A percentile compares a stretch with the other conserved stretches of the same genome.
Evolutionary conservation across 2,797 vertebrate species (phyloP).

Genomic region (Hoplostethus atlanticus): DNA sequence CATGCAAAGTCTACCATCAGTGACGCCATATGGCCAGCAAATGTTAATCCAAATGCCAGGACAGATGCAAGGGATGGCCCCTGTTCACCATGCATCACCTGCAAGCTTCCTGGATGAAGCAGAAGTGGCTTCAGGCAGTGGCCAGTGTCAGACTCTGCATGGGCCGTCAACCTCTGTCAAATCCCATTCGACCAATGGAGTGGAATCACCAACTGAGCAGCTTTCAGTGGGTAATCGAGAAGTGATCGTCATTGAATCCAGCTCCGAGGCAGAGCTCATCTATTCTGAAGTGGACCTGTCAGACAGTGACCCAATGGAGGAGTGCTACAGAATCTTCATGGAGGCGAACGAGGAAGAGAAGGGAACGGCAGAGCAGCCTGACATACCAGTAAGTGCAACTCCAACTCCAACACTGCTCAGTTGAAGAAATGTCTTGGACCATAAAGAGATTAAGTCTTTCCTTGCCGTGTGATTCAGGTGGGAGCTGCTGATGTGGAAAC

Average conservation of each 20-base stretch:
- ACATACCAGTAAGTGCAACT: conserved; percentile 75
- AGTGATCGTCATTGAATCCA: conserved; percentile 60
- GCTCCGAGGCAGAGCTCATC: conserved; percentile 69
- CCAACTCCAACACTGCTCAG: neutral
- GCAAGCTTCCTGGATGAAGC: conserved; percentile 1
- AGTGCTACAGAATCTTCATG: conserved; percentile 88
- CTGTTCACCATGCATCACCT: neutral
- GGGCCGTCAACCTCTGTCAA: conserved; percentile 18
- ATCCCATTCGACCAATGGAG: conserved; percentile 1
- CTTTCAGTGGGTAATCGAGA: conserved; percentile 12
- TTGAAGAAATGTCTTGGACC: neutral
- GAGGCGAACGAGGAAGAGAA: conserved; percentile 75
- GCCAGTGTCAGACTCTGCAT: conserved; percentile 13
- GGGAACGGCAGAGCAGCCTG: conserved; percentile 20
- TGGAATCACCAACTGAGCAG: conserved; percentile 18
- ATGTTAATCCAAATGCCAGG: neutral
- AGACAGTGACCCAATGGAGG: conserved; percentile 85
- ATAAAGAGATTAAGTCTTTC: neutral
- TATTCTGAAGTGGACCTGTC: conserved; percentile 78
- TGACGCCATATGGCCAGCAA: conserved; percentile 35
- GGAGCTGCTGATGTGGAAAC: conserved; percentile 31
- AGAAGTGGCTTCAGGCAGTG: conserved; percentile 9
- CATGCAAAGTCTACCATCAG: conserved; percentile 7
- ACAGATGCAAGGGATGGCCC: neutral
- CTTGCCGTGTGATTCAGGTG: conserved; percentile 51